Evolutionary conservation across 2,797 vertebrate species (phyloP).

Genomic region (Sarcoramphus papa): DNA sequence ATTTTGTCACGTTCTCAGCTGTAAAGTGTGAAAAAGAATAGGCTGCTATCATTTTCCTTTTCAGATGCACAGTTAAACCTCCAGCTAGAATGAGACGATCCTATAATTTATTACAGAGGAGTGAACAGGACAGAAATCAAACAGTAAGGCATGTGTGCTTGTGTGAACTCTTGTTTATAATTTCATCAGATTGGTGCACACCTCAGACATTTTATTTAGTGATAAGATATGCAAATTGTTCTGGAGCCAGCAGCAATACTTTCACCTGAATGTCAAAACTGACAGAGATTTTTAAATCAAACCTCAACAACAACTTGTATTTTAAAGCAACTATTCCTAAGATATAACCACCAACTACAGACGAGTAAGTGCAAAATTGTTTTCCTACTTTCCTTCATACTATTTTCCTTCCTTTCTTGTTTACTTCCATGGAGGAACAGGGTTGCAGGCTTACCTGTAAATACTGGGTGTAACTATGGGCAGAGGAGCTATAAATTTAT

Average conservation of each 20-base stretch:
- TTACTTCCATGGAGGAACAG: not conserved
- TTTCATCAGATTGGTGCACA: conserved; percentile 68
- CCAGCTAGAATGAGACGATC: conserved; percentile 50
- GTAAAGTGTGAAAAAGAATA: conserved; percentile 39
- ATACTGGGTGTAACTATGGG: not conserved
- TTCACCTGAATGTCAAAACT: conserved; percentile 72
- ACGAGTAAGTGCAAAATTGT: conserved; percentile 12
- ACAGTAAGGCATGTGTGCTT: conserved; percentile 53
- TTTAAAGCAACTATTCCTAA: conserved; percentile 15
- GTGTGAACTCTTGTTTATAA: conserved; percentile 67
- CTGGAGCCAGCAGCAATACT: conserved; percentile 60
- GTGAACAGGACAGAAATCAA: conserved; percentile 49
- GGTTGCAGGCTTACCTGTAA: not conserved
- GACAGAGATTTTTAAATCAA: conserved; percentile 67
- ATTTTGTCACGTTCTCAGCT: conserved; percentile 11
- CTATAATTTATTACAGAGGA: conserved; percentile 67
- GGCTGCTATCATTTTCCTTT: conserved; percentile 58
- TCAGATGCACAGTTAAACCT: conserved; percentile 60
- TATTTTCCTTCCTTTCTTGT: not conserved
- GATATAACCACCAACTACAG: not conserved
- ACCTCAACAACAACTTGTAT: conserved; percentile 35
- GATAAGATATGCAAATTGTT: conserved; percentile 70
- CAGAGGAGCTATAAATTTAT: not conserved
- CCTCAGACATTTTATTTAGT: conserved; percentile 65
- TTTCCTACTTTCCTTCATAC: not conserved